Evolutionary conservation across 2,113 vertebrate species (phyloP).

Genomic region (Otus sunia): DNA sequence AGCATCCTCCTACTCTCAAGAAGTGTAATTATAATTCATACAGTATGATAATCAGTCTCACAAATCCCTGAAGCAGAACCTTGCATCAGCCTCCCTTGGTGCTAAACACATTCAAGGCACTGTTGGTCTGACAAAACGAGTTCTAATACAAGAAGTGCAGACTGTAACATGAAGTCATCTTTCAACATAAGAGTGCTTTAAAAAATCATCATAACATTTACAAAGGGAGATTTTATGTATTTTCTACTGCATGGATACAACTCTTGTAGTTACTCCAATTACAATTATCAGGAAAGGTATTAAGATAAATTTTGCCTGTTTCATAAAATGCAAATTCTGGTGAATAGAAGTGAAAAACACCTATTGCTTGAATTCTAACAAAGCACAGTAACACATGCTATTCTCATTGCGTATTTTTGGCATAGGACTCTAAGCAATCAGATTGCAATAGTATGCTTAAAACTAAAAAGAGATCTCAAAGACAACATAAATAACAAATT

Average conservation of each 20-base stretch:
- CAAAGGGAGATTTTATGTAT: not conserved
- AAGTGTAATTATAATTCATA: conserved; percentile 26
- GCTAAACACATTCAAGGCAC: not conserved
- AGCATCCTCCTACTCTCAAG: not conserved
- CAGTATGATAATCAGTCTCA: not conserved
- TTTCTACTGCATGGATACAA: not conserved
- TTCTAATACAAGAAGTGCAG: not conserved
- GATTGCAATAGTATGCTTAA: not conserved
- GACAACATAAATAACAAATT: not conserved
- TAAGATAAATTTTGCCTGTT: not conserved
- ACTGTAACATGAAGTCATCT: not conserved
- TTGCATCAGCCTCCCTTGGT: not conserved
- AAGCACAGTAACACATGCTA: not conserved
- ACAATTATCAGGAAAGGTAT: not conserved
- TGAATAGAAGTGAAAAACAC: not conserved
- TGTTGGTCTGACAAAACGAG: not conserved
- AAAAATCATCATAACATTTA: not conserved
- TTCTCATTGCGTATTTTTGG: not conserved
- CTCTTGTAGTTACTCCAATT: not conserved
- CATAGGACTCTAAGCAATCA: not conserved
- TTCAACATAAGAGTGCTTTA: not conserved
- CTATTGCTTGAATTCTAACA: not conserved
- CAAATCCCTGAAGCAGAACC: not conserved
- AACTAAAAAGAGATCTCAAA: not conserved
- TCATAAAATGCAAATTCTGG: not conserved